Base-by-base conservation (phyloP, 2,113 vertebrate species). In the Gorsachius goisagi region DNA sequence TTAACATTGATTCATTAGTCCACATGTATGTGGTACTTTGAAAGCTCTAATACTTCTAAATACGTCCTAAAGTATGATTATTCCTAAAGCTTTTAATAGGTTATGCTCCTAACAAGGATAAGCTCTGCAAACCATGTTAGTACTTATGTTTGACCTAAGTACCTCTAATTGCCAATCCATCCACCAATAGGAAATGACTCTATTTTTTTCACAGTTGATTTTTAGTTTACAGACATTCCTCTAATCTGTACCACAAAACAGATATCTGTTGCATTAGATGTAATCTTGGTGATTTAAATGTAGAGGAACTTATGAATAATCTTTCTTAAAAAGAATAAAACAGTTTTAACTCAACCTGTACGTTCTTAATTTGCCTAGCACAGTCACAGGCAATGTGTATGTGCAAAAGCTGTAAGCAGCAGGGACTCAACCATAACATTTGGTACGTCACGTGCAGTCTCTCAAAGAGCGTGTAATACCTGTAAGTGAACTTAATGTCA, bases 41-140 rank as follows among this genome's bases (percentile, higher is more conserved):
- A 83, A 91, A 68, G 27, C 30, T 71, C 32, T 89, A 92, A 77
- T 83, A 59, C 79, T 82, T 88, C 64, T 77, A 80, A 91, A 71
- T 93, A 16, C 3, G 2, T 80, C 58, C 56, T 89, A 56, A 94
- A 76, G 71, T 77, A 68, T 86, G 47, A 84, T 90, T 81, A 91
- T 77, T 86, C 41, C 64, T 93, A 87, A 93, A 92, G 74, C 68
- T 91, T 93, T 89, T 94, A 92, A 94, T 72, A 66, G 76, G 12
- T 94, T 89, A 35, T 74, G 59, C 37, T 73, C 45, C 55, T 89
- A 93, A 69, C 55, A 83, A 83, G 86, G 58, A 72, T 93, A 88
- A 91, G n/a, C 87, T 82, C 47, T 87, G 62, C 55, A 91, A 91
- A 69, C 80, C 35, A 20, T 73, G 41, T 62, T 90, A 88, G 56